Base-by-base conservation (phyloP, 1,140 invertebrate species). In the Penaeus japonicus region DNA sequence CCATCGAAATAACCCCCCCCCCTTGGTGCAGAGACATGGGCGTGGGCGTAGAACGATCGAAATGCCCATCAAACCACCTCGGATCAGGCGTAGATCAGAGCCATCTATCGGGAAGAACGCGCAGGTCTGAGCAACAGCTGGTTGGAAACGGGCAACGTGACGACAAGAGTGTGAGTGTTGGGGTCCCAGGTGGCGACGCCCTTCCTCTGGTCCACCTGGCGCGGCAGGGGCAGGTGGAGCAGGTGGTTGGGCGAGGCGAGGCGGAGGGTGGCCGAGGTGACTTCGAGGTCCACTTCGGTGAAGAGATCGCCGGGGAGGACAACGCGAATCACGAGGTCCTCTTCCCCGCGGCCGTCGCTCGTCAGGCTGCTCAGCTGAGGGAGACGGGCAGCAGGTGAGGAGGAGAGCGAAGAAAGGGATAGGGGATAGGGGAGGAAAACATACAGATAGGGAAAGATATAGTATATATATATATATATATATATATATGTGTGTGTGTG, bases 101-200 rank as follows among this genome's bases (percentile, higher is more conserved):
- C 10, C 47, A 47, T 47, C 47, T 47, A 47, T 4, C 47, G 47
- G 47, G 47, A 47, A 47, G 47, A 47, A 47, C 7, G 62, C 10
- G 70, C 70, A 32, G 80, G 54, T 35, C 53, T 59, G 27, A 81
- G 79, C 55, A 54, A 7, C 57, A 47, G 59, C 5, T 27, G 30
- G 24, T 70, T 30, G 17, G 24, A 30, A 12, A 55, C 73, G 4
- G 87, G 87, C 1, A 88, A 70, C 10, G 87, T 88, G 30, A 88
- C 81, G 1, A 81, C 62, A 27, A 88, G 87, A 24, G 87, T 83
- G 54, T 83, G 54, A 17, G 87, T 55, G 4, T 80, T 54, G 20
- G 87, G 87, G 27, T 88, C 87, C 87, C 87, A 88, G 47, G 80
- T 88, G 55, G 87, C 87, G 78, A 88, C 87, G 4, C 87, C 87